Base-by-base conservation (phyloP, 2,797 vertebrate genomes). In the Cossypha polioptera region DNA sequence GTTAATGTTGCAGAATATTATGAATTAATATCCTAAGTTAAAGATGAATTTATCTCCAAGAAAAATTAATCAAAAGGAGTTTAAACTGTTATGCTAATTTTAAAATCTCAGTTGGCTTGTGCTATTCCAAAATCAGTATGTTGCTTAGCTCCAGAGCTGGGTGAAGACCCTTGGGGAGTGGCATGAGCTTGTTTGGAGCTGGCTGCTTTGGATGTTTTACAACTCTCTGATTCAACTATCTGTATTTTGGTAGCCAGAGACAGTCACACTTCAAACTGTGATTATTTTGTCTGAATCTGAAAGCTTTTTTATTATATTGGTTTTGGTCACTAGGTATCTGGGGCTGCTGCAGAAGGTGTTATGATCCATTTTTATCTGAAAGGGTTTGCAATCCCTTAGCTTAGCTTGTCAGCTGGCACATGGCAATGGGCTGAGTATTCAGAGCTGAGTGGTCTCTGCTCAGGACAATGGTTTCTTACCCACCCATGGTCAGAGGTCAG, bases 51-150 rank as follows among this genome's bases (percentile, higher is more conserved):
- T 9, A 87, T 73, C 51, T 66, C 25, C 21, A 69, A 88, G 22
- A 92, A 89, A 93, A 88, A 62, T 10, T 20, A 75, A 86, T 68
- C 59, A 81, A 93, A 93, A 82, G 18, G 8, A 88, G 72, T 94
- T 68, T 72, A 92, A 75, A 38, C 8, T 84, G 48, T 57, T 29
- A 78, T 48, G 77, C 73, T 76, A 25, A 86, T 92, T 95, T 94
- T 78, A 58, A 88, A 81, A 66, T 86, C 51, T 55, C 36, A 12
- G 0, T 31, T 86, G 86, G 33, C 43, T 51, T 78, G 22, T 86
- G 55, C 58, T 90, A 5, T 72, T 94, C 77, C n/a, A 81, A 92
- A 86, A 54, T 62, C 24, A 65, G 42, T 40, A 42, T 25, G 62
- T 72, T 90, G 66, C 77, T 93, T 88, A 80, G 61, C 57, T 93